Evolutionary conservation across 2,888 invertebrate genomes (phyloP).

Genomic region (Neuroscelio doddi): DNA sequence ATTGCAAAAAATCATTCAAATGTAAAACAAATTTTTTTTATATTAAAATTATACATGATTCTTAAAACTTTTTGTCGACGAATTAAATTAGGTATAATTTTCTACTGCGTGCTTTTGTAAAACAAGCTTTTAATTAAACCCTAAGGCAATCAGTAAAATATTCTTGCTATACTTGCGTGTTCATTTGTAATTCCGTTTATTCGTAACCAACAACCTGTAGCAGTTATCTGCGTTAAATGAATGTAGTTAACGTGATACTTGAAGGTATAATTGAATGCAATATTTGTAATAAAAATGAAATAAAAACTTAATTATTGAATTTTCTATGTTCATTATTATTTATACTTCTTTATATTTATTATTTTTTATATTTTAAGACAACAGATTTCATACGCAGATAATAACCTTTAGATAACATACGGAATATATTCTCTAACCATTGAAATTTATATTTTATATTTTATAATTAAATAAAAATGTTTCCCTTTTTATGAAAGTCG

Average conservation of each 20-base stretch:
- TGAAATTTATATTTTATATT: no score
- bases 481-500: no score
- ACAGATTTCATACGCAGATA: no score
- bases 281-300: constrained; percentile 4
- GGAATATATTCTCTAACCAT: no score
- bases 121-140: constrained; percentile 42
- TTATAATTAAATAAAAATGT: no score
- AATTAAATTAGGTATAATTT: constrained; percentile 38
- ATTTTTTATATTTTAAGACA: no score
- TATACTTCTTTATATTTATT: no score
- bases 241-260: constrained; percentile 37
- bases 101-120: constrained; percentile 30
- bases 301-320: no score
- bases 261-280: constrained; percentile 25
- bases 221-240: constrained; percentile 42
- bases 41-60: neutral
- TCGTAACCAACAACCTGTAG: constrained; percentile 45
- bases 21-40: no score
- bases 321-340: no score
- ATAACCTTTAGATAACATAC: no score
- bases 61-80: constrained; percentile 8
- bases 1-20: neutral
- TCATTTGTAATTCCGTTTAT: constrained; percentile 45
- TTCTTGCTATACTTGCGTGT: constrained; percentile 40
- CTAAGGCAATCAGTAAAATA: constrained; percentile 38